Conservation (phyloP, 2,797 vertebrate species). For the Podargus strigoides region DNA sequence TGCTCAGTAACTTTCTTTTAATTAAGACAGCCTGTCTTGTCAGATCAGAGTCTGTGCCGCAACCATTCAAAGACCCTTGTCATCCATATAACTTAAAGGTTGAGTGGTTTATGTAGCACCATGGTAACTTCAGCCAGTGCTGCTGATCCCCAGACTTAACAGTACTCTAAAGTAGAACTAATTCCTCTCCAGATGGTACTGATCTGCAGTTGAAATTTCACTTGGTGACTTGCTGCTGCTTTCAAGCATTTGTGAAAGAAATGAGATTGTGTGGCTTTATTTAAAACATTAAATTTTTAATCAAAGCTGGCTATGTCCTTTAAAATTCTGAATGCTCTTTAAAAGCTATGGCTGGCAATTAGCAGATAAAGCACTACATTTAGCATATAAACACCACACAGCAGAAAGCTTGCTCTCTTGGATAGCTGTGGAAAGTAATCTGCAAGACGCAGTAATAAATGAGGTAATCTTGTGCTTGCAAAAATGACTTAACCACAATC, state of each 20-base stretch:
- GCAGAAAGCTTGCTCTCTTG: not conserved
- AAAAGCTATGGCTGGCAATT: slow-evolving; percentile 34
- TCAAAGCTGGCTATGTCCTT: slow-evolving; percentile 16
- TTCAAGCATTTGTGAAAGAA: slow-evolving; percentile 20
- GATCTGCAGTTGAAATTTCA: not conserved
- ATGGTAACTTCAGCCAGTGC: not conserved
- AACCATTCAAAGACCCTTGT: accelerated
- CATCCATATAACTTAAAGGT: not conserved
- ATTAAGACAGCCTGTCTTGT: not conserved
- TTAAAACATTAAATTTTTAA: slow-evolving; percentile 39
- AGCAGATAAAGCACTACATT: slow-evolving; percentile 11
- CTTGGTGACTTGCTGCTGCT: not conserved
- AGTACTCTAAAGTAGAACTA: not conserved
- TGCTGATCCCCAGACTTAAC: not conserved
- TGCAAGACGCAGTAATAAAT: not conserved
- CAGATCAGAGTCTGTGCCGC: not conserved
- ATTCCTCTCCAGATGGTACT: slow-evolving; percentile 5
- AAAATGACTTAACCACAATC: not conserved
- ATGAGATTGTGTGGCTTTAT: not conserved
- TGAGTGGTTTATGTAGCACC: not conserved
- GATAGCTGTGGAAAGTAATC: not conserved
- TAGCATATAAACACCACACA: not conserved
- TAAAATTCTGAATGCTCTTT: not conserved
- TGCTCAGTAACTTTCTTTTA: not conserved
- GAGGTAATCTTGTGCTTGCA: not conserved